Conservation (phyloP, 2,113 vertebrate species). For the Etia nguti region DNA sequence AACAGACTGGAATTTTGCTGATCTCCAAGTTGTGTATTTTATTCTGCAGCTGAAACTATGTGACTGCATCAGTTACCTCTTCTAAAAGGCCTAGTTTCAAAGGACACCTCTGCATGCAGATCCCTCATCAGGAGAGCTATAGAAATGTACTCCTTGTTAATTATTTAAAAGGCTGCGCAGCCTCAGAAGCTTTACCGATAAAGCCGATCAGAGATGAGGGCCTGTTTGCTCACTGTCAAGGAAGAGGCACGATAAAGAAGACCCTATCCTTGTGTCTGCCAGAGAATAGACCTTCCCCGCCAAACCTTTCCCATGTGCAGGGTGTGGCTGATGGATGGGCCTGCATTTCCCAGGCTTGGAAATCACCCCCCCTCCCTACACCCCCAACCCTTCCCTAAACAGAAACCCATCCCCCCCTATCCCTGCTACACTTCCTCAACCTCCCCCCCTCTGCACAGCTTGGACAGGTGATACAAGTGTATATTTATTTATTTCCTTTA, state of each 20-base stretch:
- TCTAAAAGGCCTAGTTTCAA: slow-evolving; percentile 2
- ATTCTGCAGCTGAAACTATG: not conserved
- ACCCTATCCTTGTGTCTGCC: not conserved
- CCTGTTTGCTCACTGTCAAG: slow-evolving; percentile 37
- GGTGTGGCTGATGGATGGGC: slow-evolving; percentile 60
- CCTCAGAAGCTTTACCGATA: slow-evolving; percentile 43
- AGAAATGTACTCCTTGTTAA: slow-evolving; percentile 59
- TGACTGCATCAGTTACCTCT: not conserved
- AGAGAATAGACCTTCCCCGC: not conserved
- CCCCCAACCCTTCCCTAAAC: not conserved
- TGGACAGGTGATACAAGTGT: slow-evolving; percentile 66
- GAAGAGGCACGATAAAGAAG: slow-evolving; percentile 33
- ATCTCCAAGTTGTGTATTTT: not conserved
- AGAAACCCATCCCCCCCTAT: not conserved
- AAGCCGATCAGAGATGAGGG: slow-evolving; percentile 41
- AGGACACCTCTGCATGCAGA: slow-evolving; percentile 29
- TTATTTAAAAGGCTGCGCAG: slow-evolving; percentile 60
- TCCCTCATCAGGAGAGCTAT: slow-evolving; percentile 45
- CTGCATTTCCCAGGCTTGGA: slow-evolving; percentile 23
- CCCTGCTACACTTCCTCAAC: not conserved
- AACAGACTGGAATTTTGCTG: not conserved
- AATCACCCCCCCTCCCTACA: not conserved
- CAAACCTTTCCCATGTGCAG: slow-evolving; percentile 6
- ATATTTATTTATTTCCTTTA: slow-evolving; percentile 77
- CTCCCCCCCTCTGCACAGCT: not conserved